Percentiles rank a stretch among this genome's conserved stretches.
Evolutionary conservation across 2,113 vertebrate genomes (phyloP).

Genomic region (Cricetomys ansorgei): DNA sequence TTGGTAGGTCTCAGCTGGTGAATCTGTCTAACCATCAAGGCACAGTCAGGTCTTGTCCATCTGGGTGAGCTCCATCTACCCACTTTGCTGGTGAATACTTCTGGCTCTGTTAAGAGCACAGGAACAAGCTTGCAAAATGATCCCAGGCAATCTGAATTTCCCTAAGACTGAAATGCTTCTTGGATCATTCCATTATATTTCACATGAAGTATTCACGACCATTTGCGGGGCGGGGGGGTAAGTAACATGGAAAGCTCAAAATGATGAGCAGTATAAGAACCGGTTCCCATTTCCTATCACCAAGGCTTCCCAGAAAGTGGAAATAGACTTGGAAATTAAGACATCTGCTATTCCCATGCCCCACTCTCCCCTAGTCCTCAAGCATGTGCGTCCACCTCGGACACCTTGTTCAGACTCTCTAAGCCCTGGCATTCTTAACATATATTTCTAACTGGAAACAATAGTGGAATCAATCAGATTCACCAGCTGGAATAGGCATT

Average conservation of each 20-base stretch:
- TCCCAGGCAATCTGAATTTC: neutral
- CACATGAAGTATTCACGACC: neutral
- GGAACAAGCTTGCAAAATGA: neutral
- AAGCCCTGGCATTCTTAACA: neutral
- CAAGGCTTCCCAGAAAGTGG: neutral
- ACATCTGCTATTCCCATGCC: neutral
- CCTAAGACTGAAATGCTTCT: neutral
- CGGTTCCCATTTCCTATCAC: neutral
- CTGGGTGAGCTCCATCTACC: neutral
- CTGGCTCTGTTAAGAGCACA: neutral
- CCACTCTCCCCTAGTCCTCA: neutral
- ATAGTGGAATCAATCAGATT: neutral
- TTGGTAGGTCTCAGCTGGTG: slow-evolving; percentile 75
- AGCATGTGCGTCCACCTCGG: neutral
- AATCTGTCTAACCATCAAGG: neutral
- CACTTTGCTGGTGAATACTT: neutral
- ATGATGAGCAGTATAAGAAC: neutral
- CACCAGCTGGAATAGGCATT: neutral
- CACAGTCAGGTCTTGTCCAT: neutral
- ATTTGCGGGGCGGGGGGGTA: neutral
- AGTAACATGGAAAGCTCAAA: neutral
- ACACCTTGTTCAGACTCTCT: neutral
- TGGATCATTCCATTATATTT: neutral
- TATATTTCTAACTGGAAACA: neutral
- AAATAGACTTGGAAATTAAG: neutral